Evolutionary conservation across 2,888 invertebrate species (phyloP), one percentile per base, ranked within the genome.

Genomic region (Ennomos erosarius): DNA sequence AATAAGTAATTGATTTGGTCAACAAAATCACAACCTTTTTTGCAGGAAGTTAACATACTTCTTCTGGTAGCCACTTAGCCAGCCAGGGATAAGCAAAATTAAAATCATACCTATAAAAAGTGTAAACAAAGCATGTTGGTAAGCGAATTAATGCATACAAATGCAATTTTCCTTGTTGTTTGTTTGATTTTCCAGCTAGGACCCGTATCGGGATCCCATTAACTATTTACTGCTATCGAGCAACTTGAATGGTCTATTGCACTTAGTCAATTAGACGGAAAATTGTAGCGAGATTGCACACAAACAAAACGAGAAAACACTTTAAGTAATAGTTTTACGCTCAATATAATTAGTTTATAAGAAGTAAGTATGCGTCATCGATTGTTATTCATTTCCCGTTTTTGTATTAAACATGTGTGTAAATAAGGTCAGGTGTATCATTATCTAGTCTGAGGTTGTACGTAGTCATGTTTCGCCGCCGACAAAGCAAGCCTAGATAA

Each of bases 211-310:
- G 76, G 78, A 79, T 74, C 79, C 84, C 71, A 88, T 90, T 88
- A 88, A 87, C 76, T 78, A 83, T 82, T 87, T 81, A 87, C 79
- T 83, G 80, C 82, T 74, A 75, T 76, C 76, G 82, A 83, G 78
- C 78, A 72, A 79, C 78, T 81, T 82, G 76, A 84, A 90, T 87
- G 90, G 84, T 89, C 88, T 82, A 90, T 87, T 89, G 86, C 84
- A 79, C 82, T 82, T 79, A 80, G 73, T 88, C 89, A 91, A 91
- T 90, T 90, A 88, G 85, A 86, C 90, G 91, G 85, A 89, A 90
- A 90, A 91, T 91, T 88, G 85, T 85, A 76, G 78, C 73, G 78
- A 81, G 78, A 77, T 76, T 79, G 78, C 74, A 75, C 70, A 64
- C 74, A 64, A 60, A 51, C 16, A 51, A 48, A 55, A 33, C 39